phyloP scores from a whole-genome alignment of 2,888 invertebrate genomes.

The Chymomyza fuscimana region DNA sequence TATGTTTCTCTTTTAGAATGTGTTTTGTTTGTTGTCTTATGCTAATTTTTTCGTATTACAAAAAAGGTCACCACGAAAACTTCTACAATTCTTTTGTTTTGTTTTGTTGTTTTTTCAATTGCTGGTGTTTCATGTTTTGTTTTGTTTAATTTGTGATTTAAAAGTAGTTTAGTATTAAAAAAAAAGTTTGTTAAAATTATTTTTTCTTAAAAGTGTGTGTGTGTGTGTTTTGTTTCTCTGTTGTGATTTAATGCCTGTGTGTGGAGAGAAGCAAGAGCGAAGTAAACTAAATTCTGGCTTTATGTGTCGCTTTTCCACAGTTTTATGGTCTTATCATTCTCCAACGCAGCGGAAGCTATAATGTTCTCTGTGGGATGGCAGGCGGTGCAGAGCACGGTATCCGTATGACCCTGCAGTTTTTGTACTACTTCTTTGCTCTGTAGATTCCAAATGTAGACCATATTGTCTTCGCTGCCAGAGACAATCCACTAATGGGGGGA shows the following conservation, averaged over 20 bases:
- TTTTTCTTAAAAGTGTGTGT: conserved; percentile 11
- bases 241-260: background rate
- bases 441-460: conserved; percentile 99
- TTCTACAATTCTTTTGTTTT: background rate
- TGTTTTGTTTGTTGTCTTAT: conserved; percentile 29
- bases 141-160: conserved; percentile 9
- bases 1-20: conserved; percentile 15
- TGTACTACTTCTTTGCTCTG: conserved; percentile 99
- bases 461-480: conserved; percentile 99
- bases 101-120: background rate
- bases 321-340: conserved; percentile 99
- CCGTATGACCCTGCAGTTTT: conserved; percentile 97
- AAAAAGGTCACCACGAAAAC: too few species aligned
- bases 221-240: conserved; percentile 9
- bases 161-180: conserved; percentile 33
- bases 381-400: conserved; percentile 97
- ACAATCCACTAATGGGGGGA: conserved; percentile 94
- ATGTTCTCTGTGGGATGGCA: conserved; percentile 99
- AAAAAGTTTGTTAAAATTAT: conserved; percentile 33
- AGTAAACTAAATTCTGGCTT: conserved; percentile 41
- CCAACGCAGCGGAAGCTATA: conserved; percentile 98
- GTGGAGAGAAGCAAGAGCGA: background rate
- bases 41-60: background rate
- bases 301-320: conserved; percentile 98
- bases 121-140: background rate